Percentiles rank a stretch among this genome's conserved stretches.
These are phyloP conservation scores for Blastomussa wellsi DNA, from an alignment of 92 coral and sea anemone genomes.

Conservation along the genomic window DNA sequence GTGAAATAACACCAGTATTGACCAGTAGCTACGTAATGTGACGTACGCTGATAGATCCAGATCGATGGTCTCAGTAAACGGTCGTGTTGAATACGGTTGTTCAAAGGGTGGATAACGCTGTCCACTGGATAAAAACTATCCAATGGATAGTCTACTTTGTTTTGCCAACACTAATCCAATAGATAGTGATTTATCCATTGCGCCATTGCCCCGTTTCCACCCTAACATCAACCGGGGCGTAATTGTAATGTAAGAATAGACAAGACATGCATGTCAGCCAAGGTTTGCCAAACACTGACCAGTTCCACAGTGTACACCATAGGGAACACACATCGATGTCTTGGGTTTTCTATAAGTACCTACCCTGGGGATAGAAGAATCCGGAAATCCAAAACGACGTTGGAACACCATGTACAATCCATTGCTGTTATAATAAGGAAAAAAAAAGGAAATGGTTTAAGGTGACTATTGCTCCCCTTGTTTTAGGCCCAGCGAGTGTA, in stretches of 20 bases:
- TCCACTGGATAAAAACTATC: too few species aligned
- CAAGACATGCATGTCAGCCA: background rate
- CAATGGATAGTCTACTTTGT: too few species aligned
- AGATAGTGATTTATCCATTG: too few species aligned
- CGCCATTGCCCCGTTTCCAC: too few species aligned
- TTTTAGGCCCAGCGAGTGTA: too few species aligned
- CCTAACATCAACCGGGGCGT: too few species aligned
- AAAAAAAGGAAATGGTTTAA: background rate
- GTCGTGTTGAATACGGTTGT: too few species aligned
- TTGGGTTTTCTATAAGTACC: background rate
- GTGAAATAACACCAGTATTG: too few species aligned
- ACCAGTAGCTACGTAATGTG: background rate
- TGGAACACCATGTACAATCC: conserved; percentile 95
- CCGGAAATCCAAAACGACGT: conserved; percentile 98
- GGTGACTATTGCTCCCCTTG: too few species aligned
- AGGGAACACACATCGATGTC: background rate
- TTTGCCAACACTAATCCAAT: too few species aligned
- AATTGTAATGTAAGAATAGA: background rate
- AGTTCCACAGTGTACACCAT: background rate
- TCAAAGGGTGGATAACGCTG: too few species aligned
- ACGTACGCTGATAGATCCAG: background rate
- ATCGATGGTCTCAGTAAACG: too few species aligned
- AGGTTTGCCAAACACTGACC: background rate
- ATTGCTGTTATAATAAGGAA: conserved; percentile 66
- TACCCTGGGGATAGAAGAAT: conserved; percentile 99